Conservation (phyloP, 2,113 vertebrate genomes). For the Hippopotamus amphibius region DNA sequence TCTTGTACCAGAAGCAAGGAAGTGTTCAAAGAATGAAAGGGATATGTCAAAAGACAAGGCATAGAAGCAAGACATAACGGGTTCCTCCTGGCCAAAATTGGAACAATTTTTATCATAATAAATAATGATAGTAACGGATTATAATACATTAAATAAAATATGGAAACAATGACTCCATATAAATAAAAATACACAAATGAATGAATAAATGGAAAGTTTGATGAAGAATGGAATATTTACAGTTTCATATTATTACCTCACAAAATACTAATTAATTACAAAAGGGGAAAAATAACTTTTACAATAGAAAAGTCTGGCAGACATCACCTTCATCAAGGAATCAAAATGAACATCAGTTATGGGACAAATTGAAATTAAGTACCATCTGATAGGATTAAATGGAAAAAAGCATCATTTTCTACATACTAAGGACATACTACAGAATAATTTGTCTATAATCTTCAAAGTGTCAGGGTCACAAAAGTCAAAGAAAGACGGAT, state of each 20-base stretch:
- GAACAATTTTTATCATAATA: constrained; percentile 4
- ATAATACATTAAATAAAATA: constrained; percentile 1
- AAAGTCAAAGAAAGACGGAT: constrained; percentile 9
- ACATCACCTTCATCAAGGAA: neutral
- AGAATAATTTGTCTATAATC: constrained; percentile 32
- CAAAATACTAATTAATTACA: constrained; percentile 41
- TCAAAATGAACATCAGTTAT: neutral
- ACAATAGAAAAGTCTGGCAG: constrained; percentile 34
- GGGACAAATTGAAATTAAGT: neutral
- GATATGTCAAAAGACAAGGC: neutral
- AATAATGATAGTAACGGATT: constrained; percentile 15
- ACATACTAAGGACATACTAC: neutral
- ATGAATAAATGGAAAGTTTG: neutral
- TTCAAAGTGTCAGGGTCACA: neutral
- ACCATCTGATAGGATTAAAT: neutral
- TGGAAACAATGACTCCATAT: neutral
- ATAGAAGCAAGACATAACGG: neutral
- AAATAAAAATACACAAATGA: constrained; percentile 34
- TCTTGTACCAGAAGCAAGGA: constrained; percentile 4
- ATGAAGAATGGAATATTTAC: constrained; percentile 1
- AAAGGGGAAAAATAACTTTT: constrained; percentile 15
- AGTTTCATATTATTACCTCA: neutral
- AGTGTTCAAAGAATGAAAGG: neutral
- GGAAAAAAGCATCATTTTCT: neutral
- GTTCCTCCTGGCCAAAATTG: neutral